phyloP scores from a whole-genome alignment of 2,797 vertebrate species.

The Galago senegalensis region DNA sequence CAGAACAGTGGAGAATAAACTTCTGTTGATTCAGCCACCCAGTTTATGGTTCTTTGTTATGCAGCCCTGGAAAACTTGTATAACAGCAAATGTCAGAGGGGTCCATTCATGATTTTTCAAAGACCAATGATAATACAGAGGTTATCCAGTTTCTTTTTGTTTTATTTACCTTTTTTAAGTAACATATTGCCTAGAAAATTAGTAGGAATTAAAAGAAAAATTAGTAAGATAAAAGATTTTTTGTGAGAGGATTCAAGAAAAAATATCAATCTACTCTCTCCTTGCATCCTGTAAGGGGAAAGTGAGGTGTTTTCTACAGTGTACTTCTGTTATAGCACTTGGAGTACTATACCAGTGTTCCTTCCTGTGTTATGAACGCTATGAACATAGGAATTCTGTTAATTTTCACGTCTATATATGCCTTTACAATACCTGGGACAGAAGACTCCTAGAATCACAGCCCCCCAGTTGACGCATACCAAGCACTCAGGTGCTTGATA shows the following conservation, averaged over 20 bases:
- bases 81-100: background rate
- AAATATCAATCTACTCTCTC: background rate
- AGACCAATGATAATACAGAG: background rate
- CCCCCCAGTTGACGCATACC: background rate
- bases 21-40: background rate
- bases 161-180: background rate
- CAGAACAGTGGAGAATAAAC: background rate
- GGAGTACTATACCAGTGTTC: background rate
- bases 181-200: background rate
- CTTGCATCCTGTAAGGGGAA: background rate
- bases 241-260: background rate
- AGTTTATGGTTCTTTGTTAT: background rate
- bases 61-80: background rate
- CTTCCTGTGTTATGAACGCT: background rate
- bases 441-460: background rate
- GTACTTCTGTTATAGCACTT: background rate
- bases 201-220: slow-evolving; percentile 8
- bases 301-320: background rate
- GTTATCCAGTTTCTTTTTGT: background rate
- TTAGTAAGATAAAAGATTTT: background rate
- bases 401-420: background rate
- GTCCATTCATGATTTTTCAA: background rate
- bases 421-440: background rate
- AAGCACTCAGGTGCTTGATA: background rate
- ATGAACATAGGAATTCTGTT: background rate